Percentiles rank a stretch among this genome's conserved stretches.
Evolutionary conservation across 2,888 invertebrate genomes (phyloP).

Genomic region (Branchinecta sandiegonensis): DNA sequence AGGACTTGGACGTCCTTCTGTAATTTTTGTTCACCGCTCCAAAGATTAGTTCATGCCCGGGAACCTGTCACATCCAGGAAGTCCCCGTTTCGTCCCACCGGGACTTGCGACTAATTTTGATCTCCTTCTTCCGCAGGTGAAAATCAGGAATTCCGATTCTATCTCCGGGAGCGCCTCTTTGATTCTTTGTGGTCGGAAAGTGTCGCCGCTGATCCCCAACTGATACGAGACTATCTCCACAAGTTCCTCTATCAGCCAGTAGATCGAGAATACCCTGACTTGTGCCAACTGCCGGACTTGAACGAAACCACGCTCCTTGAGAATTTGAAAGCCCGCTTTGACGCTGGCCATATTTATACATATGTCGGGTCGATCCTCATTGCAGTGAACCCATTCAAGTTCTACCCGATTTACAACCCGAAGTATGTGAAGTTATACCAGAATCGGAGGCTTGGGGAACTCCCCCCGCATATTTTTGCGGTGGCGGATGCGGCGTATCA

Average conservation of each 20-base stretch:
- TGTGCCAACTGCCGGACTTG: slow-evolving; percentile 86
- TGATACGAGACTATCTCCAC: slow-evolving; percentile 81
- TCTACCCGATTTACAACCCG: slow-evolving; percentile 94
- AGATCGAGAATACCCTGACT: slow-evolving; percentile 84
- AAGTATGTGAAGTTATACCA: slow-evolving; percentile 93
- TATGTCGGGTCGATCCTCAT: slow-evolving; percentile 91
- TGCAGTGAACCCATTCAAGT: slow-evolving; percentile 79
- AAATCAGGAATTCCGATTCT: slow-evolving; percentile 47
- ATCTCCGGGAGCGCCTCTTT: slow-evolving; percentile 67
- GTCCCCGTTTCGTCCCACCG: no score
- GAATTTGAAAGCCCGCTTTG: slow-evolving; percentile 74
- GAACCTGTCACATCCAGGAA: no score
- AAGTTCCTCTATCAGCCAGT: slow-evolving; percentile 79
- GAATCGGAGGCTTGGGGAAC: slow-evolving; percentile 71
- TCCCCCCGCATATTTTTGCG: slow-evolving; percentile 93
- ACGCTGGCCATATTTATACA: slow-evolving; percentile 85
- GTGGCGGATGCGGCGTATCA: slow-evolving; percentile 88
- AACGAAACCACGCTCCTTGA: slow-evolving; percentile 84
- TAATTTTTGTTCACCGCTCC: no score
- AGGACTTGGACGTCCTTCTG: no score
- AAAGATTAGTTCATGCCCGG: no score
- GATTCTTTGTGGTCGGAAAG: slow-evolving; percentile 75
- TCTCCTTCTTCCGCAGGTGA: background rate
- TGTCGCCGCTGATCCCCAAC: slow-evolving; percentile 66
- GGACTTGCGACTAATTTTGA: no score